Base-by-base conservation (phyloP, 2,113 vertebrate species). In the Pseudopodoces humilis region DNA sequence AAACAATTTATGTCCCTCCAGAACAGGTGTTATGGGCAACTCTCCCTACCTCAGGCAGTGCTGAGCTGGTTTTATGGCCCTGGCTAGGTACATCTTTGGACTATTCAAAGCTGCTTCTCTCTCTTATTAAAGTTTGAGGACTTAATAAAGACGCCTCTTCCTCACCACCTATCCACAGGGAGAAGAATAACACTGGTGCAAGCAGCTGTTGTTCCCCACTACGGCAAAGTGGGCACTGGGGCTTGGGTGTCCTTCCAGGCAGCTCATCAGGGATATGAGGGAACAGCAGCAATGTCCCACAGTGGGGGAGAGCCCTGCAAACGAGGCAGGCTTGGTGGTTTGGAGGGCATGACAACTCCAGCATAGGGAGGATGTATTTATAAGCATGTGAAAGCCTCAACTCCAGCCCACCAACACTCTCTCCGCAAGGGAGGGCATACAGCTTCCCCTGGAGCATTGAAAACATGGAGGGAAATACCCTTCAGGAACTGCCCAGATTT, bases 391-490 rank as follows among this genome's bases (percentile, higher is more conserved):
- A 55, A 74, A 70, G 33, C 35, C 39, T 83, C 2, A 5, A 12
- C 24, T 74, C 24, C 64, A 83, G 86, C 52, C 86, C 3, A 2
- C 67, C 55, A 74, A 79, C 23, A 8, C 20, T 55, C 69, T 30
- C 46, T 91, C 53, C 39, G 13, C 23, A 44, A 4, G 0, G 3
- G 19, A 88, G 58, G 50, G n/a, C 58, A 79, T 3, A 31, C 28
- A 65, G 37, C 46, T 92, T 90, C 55, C 92, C 76, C 76, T 43
- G 31, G 35, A 90, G 78, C 90, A 24, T 1, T 80, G 85, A 87
- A 95, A 95, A 93, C 50, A 75, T 4, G 33, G 44, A 90, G 95
- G 94, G 96, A 97, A 96, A 95, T 92, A 96, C 86, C 94, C 95
- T 95, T 95, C 76, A 88, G 83, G 83, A 92, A 93, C 33, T 77